Conservation (phyloP, 2,797 vertebrate species). For the Pipistrellus pipistrellus region DNA sequence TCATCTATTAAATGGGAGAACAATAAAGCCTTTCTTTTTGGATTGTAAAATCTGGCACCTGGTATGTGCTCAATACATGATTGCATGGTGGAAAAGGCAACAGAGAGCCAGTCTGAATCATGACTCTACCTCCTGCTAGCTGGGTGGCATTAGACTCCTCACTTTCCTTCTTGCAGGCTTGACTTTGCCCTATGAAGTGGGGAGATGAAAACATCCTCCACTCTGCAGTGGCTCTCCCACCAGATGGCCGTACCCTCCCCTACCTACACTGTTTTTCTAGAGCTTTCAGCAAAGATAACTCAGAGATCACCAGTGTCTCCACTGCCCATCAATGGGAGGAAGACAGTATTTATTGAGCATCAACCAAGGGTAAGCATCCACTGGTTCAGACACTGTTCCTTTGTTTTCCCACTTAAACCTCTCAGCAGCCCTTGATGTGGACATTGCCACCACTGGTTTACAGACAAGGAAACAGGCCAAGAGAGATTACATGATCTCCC, state of each 20-base stretch:
- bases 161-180: not conserved
- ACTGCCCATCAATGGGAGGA: not conserved
- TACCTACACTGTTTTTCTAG: not conserved
- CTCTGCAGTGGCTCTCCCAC: not conserved
- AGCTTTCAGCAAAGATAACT: not conserved
- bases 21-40: not conserved
- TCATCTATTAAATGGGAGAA: not conserved
- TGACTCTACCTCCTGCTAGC: not conserved
- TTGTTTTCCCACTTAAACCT: not conserved
- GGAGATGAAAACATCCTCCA: not conserved
- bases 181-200: not conserved
- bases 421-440: not conserved
- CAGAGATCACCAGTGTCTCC: not conserved
- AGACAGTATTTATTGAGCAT: not conserved
- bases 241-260: not conserved
- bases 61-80: not conserved
- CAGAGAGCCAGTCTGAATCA: not conserved
- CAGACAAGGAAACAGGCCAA: not conserved
- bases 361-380: not conserved
- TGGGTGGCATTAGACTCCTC: rapidly evolving
- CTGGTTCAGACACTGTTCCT: not conserved
- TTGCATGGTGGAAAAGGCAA: rapidly evolving
- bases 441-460: not conserved
- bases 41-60: not conserved
- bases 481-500: not conserved